A percentile compares a stretch with the other conserved stretches of the same genome.
phyloP scores from a whole-genome alignment of 1,140 invertebrate species.

The Tribolium castaneum region DNA sequence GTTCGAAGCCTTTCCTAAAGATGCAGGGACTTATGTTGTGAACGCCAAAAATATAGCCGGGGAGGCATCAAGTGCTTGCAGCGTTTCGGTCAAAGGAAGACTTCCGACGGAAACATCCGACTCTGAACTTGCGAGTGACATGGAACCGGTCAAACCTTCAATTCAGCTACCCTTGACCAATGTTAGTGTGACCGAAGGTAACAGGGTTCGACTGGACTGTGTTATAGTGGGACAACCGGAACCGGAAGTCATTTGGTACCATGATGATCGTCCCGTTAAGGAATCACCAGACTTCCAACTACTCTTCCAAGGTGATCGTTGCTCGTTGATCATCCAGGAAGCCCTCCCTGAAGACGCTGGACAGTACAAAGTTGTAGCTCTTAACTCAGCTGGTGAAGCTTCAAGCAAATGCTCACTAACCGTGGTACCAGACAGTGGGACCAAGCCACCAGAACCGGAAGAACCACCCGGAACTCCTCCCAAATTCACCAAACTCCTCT shows the following conservation, averaged over 20 bases:
- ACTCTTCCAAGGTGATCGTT: slow-evolving; percentile 84
- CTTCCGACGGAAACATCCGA: slow-evolving; percentile 79
- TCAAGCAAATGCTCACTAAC: slow-evolving; percentile 78
- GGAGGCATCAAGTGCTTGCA: slow-evolving; percentile 72
- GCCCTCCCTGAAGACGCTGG: slow-evolving; percentile 81
- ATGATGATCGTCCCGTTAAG: slow-evolving; percentile 84
- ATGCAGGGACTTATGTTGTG: slow-evolving; percentile 76
- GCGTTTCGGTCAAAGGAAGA: slow-evolving; percentile 77
- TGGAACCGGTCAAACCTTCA: slow-evolving; percentile 77
- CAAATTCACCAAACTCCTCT: slow-evolving; percentile 77
- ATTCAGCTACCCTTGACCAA: slow-evolving; percentile 80
- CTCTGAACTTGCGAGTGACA: slow-evolving; percentile 76
- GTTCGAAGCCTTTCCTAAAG: slow-evolving; percentile 76
- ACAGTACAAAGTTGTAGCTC: slow-evolving; percentile 82
- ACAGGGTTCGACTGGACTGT: slow-evolving; percentile 78
- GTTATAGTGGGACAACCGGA: slow-evolving; percentile 87
- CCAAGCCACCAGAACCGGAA: slow-evolving; percentile 55
- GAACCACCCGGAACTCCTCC: slow-evolving; percentile 67
- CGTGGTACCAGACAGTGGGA: slow-evolving; percentile 62
- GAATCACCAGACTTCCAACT: slow-evolving; percentile 85
- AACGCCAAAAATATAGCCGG: slow-evolving; percentile 74
- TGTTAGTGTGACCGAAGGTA: slow-evolving; percentile 76
- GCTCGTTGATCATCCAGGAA: slow-evolving; percentile 81
- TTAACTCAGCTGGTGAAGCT: slow-evolving; percentile 83
- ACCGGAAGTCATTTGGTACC: slow-evolving; percentile 91